Conservation (phyloP, 2,797 vertebrate genomes). For the Poliocrania exsul region DNA sequence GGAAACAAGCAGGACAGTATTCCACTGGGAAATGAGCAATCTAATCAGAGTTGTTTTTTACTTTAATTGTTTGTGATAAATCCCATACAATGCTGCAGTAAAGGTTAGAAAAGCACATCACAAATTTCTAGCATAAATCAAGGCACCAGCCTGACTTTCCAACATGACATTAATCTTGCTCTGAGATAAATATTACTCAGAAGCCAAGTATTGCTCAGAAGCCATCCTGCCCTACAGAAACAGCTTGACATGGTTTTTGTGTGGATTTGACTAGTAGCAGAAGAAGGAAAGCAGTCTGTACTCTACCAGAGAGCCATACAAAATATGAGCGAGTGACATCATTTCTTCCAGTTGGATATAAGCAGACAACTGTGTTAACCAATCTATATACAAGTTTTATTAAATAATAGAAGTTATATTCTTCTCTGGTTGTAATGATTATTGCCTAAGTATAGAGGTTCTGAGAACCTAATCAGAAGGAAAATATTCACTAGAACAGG, state of each 20-base stretch:
- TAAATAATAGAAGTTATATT: not conserved
- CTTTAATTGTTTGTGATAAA: slow-evolving; percentile 67
- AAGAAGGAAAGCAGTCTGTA: not conserved
- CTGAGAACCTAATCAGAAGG: not conserved
- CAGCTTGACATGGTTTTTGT: not conserved
- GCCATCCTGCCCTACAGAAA: not conserved
- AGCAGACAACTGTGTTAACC: not conserved
- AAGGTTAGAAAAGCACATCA: slow-evolving; percentile 69
- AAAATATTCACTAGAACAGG: not conserved
- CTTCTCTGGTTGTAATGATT: not conserved
- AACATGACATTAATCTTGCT: slow-evolving; percentile 49
- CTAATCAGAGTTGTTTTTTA: slow-evolving; percentile 66
- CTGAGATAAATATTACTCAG: not conserved
- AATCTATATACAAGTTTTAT: not conserved
- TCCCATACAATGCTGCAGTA: slow-evolving; percentile 53
- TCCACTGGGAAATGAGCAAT: slow-evolving; percentile 40
- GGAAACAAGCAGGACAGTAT: slow-evolving; percentile 45
- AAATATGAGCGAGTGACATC: not conserved
- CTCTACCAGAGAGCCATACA: not conserved
- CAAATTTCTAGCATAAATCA: slow-evolving; percentile 64
- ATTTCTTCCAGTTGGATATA: not conserved
- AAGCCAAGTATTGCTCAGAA: slow-evolving; percentile 4
- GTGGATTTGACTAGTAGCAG: not conserved
- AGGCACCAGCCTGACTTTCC: slow-evolving; percentile 2
- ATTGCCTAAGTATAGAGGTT: not conserved